These are phyloP conservation scores for Operophtera brumata DNA, from an alignment of 2,888 invertebrate genomes.

Conservation along the genomic window DNA sequence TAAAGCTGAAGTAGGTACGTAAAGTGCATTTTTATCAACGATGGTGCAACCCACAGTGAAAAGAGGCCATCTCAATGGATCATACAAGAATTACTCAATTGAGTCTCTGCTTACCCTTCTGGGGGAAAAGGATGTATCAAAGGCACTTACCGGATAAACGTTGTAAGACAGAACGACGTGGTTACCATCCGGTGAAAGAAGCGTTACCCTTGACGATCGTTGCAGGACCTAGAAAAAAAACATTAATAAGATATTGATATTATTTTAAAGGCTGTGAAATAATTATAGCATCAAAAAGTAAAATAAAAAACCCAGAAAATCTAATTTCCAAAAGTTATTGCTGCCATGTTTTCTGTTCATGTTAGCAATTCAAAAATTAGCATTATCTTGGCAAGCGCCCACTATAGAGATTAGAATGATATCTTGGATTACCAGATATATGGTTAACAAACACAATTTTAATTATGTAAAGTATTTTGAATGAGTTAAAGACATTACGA, in stretches of 20 bases:
- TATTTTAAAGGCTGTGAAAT: too few relatives aligned
- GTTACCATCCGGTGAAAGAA: slow-evolving; percentile 53
- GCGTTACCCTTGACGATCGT: slow-evolving; percentile 55
- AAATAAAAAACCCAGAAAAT: too few relatives aligned
- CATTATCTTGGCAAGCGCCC: background rate
- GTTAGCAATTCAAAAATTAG: background rate
- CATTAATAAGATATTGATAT: too few relatives aligned
- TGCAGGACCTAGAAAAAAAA: slow-evolving; percentile 53
- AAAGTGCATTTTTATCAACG: too few relatives aligned
- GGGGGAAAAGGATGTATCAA: too few relatives aligned
- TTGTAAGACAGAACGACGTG: slow-evolving; percentile 57
- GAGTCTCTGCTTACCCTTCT: too few relatives aligned
- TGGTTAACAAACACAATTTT: background rate
- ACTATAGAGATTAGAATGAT: background rate
- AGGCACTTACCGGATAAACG: slow-evolving; percentile 56
- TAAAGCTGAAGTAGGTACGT: too few relatives aligned
- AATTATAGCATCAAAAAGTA: too few relatives aligned
- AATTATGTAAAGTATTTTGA: background rate
- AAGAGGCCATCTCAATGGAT: too few relatives aligned
- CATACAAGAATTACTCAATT: too few relatives aligned
- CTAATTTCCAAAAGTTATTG: too few relatives aligned
- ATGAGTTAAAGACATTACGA: background rate
- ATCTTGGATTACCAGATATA: background rate
- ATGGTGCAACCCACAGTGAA: too few relatives aligned
- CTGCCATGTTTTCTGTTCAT: background rate